A percentile compares a stretch with the other conserved stretches of the same genome.
Conservation (phyloP, 2,888 invertebrate species). For the Mesoligia furuncula region DNA sequence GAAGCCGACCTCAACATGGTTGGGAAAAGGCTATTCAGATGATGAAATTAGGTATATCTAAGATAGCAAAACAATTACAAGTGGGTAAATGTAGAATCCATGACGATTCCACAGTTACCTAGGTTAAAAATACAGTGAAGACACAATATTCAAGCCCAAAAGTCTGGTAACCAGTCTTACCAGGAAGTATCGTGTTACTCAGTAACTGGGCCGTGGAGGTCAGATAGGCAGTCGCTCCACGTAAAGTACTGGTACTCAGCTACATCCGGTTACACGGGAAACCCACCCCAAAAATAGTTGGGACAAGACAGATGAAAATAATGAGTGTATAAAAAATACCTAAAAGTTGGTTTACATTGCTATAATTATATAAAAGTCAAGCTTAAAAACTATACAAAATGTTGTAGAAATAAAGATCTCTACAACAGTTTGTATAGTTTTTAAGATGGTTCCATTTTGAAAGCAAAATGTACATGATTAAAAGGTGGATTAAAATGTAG, state of each 20-base stretch:
- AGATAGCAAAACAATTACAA: too few relatives aligned
- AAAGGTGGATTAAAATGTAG: constrained; percentile 12
- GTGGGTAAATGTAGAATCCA: too few relatives aligned
- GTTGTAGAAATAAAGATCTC: neutral
- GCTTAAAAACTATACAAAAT: too few relatives aligned
- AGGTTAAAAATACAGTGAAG: too few relatives aligned
- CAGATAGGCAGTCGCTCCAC: too few relatives aligned
- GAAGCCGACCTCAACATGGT: neutral
- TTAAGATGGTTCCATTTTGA: neutral
- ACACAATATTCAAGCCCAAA: too few relatives aligned
- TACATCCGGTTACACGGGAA: too few relatives aligned
- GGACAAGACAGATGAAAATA: neutral
- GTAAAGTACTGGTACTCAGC: too few relatives aligned
- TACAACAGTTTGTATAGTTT: neutral
- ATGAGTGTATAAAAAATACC: neutral
- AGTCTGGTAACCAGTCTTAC: neutral
- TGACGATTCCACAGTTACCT: too few relatives aligned
- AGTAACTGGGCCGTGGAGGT: neutral
- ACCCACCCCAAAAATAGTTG: too few relatives aligned
- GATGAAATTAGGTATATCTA: too few relatives aligned
- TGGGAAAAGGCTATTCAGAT: too few relatives aligned
- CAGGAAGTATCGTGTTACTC: neutral
- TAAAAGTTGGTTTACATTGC: neutral
- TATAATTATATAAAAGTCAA: neutral
- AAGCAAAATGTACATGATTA: neutral